phyloP scores from a whole-genome alignment of 2,797 vertebrate genomes.

The Manis pentadactyla region DNA sequence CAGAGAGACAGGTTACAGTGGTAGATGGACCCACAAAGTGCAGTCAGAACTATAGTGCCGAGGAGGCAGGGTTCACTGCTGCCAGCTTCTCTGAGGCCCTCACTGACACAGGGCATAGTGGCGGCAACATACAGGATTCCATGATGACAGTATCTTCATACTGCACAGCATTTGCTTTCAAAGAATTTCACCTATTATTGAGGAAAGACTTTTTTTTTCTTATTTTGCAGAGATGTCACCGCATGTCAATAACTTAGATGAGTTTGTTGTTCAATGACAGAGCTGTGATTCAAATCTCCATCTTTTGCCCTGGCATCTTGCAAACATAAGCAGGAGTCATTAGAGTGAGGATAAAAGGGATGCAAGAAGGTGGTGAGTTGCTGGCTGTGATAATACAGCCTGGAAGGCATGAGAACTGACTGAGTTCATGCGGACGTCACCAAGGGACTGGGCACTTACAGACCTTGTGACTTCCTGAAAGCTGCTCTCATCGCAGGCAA shows the following conservation, averaged over 20 bases:
- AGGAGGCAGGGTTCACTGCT: not conserved
- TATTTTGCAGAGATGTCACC: not conserved
- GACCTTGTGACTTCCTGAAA: not conserved
- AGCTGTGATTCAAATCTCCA: not conserved
- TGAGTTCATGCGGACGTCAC: not conserved
- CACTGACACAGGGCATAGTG: not conserved
- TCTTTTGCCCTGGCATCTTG: not conserved
- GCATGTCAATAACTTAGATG: not conserved
- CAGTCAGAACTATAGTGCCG: not conserved
- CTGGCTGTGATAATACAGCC: accelerated
- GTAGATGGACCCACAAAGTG: not conserved
- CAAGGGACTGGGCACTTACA: not conserved
- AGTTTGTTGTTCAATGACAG: not conserved
- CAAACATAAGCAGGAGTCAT: not conserved
- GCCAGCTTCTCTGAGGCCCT: not conserved
- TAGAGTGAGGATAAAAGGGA: not conserved
- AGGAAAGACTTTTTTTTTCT: not conserved
- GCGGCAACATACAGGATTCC: not conserved
- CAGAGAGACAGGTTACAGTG: not conserved
- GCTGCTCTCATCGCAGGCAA: not conserved
- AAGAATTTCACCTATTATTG: slow-evolving; percentile 19
- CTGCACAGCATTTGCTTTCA: not conserved
- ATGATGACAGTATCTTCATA: not conserved
- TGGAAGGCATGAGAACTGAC: not conserved
- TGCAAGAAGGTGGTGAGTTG: accelerated